These are phyloP conservation scores for Hypercompe scribonia DNA, from an alignment of 2,888 invertebrate genomes.

Conservation along the genomic window DNA sequence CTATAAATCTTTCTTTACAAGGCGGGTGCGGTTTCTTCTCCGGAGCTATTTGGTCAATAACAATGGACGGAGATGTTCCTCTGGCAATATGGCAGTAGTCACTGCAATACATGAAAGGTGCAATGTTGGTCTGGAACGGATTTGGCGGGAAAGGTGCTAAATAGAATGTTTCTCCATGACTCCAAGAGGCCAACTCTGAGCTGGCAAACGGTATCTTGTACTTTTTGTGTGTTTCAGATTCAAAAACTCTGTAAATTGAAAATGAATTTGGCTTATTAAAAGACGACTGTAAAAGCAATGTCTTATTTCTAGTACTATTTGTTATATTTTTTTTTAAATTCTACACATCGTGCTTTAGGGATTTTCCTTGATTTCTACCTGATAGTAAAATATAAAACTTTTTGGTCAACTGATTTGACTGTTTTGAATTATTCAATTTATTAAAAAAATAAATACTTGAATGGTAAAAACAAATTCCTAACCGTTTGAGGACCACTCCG, in stretches of 20 bases:
- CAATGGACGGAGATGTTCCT: conserved; percentile 73
- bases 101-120: conserved; percentile 83
- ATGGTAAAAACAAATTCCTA: too few relatives aligned
- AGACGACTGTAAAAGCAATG: neutral
- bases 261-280: neutral
- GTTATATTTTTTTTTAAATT: too few relatives aligned
- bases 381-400: too few relatives aligned
- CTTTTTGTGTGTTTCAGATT: conserved; percentile 75
- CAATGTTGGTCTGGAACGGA: conserved; percentile 78
- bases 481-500: too few relatives aligned
- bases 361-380: too few relatives aligned
- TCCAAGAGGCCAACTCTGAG: conserved; percentile 71
- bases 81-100: conserved; percentile 79
- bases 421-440: too few relatives aligned
- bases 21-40: conserved; percentile 60
- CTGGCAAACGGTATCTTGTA: conserved; percentile 70
- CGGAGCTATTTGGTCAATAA: conserved; percentile 72
- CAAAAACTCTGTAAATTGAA: conserved; percentile 68
- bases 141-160: conserved; percentile 77
- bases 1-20: conserved; percentile 64
- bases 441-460: too few relatives aligned
- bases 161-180: conserved; percentile 73
- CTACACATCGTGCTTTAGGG: too few relatives aligned
- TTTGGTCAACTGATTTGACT: too few relatives aligned
- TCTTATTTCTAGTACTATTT: neutral